These are phyloP conservation scores for Notolepis coatsorum DNA, from an alignment of 2,797 vertebrate species.

Conservation along the genomic window DNA sequence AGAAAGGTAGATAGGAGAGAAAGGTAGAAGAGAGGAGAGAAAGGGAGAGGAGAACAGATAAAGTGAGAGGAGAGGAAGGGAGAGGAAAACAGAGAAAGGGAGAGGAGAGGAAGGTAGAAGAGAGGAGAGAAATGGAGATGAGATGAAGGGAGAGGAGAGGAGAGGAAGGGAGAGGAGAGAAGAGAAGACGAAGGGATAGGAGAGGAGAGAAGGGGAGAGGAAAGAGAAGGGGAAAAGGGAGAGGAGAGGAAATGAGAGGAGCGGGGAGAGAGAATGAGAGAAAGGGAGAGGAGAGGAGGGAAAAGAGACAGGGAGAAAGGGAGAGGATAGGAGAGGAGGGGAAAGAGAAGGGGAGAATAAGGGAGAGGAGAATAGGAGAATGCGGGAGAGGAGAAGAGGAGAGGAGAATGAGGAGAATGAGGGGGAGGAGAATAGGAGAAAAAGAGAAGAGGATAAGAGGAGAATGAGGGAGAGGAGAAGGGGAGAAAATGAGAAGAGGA, in stretches of 20 bases:
- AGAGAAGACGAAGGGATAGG: neutral
- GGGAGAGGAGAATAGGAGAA: neutral
- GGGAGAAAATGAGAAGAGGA: neutral
- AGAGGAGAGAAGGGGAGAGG: neutral
- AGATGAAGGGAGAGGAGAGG: constrained; percentile 1
- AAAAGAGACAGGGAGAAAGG: no score
- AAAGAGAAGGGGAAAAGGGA: constrained; percentile 5
- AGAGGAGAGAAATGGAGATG: neutral
- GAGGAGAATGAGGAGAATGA: constrained; percentile 36
- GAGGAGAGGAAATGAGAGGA: neutral
- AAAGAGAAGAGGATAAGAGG: constrained; percentile 42
- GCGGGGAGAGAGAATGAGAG: neutral
- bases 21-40: neutral
- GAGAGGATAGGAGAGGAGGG: neutral
- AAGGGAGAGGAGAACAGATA: constrained; percentile 1
- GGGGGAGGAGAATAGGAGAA: constrained; percentile 62
- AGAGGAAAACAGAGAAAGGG: neutral
- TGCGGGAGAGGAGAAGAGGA: neutral
- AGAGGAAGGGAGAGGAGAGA: neutral
- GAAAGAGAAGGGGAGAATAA: neutral
- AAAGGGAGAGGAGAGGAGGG: neutral
- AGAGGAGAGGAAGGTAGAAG: neutral
- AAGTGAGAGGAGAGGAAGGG: no score
- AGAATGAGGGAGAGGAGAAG: constrained; percentile 47
- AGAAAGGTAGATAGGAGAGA: constrained; percentile 13